Evolutionary conservation across 2,888 invertebrate species (phyloP), one percentile per base, ranked within the genome.

Genomic region (Amphipoea oculea): DNA sequence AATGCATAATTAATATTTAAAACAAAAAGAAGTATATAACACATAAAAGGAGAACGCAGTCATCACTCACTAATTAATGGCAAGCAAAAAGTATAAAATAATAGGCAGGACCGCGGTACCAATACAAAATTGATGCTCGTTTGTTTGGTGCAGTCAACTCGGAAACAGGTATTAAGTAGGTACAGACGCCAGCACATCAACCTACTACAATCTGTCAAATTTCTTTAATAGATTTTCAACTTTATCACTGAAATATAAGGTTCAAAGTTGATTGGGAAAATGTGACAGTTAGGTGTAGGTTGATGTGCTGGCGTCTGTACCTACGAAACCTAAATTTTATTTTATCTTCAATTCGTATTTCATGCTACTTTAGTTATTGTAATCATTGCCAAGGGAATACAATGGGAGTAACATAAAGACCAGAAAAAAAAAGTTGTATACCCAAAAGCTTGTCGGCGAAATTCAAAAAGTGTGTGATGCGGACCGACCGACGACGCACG

Each of bases 371-470:
- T 87, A 85, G 89, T 88, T 89, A 91, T 92, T 93, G 91, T 92
- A 91, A 93, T 92, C 88, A 86, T 85, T 86, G 87, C 82, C 84
- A 88, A 81, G 73, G 84, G 81, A 90, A 88, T 84, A 91, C 88
- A 91, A 91, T 87, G 79, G 83, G 73, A 79, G 76, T 54, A 88
- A 87, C 90, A 93, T 92, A 92, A 94, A 91, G 89, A 90, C 87
- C 89, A 90, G 12, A 73, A 29, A 76, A 93, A 94, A 93, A 94
- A 91, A 23, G 76, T 76, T 92, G 93, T 93, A 91, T 90, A 73
- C 72, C 91, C 92, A 91, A 92, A 92, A 92, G 92, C 92, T 89
- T 91, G 95, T 94, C 96, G 96, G 96, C 94, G 88, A 92, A 94
- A 93, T 91, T 95, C 94, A 95, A 96, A 95, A 94, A 93, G 91